These are phyloP conservation scores for Sardina pilchardus DNA, from an alignment of 2,113 vertebrate genomes.

Conservation along the genomic window DNA sequence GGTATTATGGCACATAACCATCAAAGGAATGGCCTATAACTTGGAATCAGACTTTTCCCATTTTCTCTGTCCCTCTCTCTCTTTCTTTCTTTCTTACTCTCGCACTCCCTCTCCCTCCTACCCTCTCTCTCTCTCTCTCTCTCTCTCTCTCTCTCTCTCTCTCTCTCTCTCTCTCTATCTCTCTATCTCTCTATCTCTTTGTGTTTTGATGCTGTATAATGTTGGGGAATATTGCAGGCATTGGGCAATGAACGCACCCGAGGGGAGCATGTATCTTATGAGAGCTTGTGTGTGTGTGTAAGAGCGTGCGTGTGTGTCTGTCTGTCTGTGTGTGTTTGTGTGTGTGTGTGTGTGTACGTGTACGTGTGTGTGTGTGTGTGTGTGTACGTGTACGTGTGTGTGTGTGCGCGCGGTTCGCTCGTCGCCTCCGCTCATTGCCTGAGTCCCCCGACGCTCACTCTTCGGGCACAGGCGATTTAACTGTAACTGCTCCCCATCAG, in stretches of 20 bases:
- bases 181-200: too few relatives aligned
- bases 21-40: too few relatives aligned
- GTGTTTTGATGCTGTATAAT: slow-evolving; percentile 36
- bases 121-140: slow-evolving; percentile 30
- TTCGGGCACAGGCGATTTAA: neutral
- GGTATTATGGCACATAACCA: too few relatives aligned
- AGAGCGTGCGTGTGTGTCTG: neutral
- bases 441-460: neutral
- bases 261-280: neutral
- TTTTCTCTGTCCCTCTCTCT: neutral
- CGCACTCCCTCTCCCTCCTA: neutral
- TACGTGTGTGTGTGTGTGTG: neutral
- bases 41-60: neutral
- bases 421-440: neutral
- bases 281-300: neutral
- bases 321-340: too few relatives aligned
- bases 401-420: neutral
- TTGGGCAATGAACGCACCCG: neutral
- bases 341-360: neutral
- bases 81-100: neutral
- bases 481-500: neutral
- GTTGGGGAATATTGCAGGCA: too few relatives aligned
- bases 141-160: slow-evolving; percentile 15
- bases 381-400: neutral
- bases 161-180: neutral